Base-by-base conservation (phyloP, 2,888 invertebrate genomes). In the Spicauda simplicius region DNA sequence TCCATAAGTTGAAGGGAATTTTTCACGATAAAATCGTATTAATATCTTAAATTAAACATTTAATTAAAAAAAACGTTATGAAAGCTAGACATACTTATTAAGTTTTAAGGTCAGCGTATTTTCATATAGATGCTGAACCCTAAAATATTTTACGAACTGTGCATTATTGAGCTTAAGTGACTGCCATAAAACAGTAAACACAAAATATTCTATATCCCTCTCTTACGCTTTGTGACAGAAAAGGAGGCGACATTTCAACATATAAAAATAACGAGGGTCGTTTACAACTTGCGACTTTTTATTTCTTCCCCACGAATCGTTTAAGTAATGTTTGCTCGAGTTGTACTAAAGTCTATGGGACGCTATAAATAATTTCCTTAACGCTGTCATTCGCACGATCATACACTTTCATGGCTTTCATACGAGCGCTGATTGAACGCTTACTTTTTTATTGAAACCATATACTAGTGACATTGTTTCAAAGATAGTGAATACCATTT, bases 361-460 rank as follows among this genome's bases (percentile, higher is more conserved):
- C 62, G 70, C 74, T 77, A 79, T 83, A 83, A 83, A 83, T 78
- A 79, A 75, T 76, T 79, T 75, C 74, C 79, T 78, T 77, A 77
- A 76, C 75, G 76, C 72, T 81, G 84, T 81, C 80, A 83, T 83
- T 82, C 78, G 80, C 83, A 75, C 75, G 80, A 75, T 67, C 70
- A 63, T 20, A 19, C 56, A 18, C 56, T 56, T 64, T 64, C 64
- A 56, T 37, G 56, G 12, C 56, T 64, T 64, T 64, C 50, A 56
- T 37, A 64, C n/a, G 5, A 30, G 56, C 56, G 64, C 4, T 53
- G 4, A 19, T 57, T 50, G 30, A 48, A 64, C n/a, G 41, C 45
- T 25, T 25, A 25, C 3, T 4, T 25, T 25, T 25, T 25, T 25
- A 25, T 25, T 5, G n/a, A n/a, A n/a, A n/a, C n/a, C n/a, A n/a